Percentiles rank a stretch among this genome's conserved stretches.
These are phyloP conservation scores for Erebia ligea DNA, from an alignment of 2,888 invertebrate species.

Conservation along the genomic window DNA sequence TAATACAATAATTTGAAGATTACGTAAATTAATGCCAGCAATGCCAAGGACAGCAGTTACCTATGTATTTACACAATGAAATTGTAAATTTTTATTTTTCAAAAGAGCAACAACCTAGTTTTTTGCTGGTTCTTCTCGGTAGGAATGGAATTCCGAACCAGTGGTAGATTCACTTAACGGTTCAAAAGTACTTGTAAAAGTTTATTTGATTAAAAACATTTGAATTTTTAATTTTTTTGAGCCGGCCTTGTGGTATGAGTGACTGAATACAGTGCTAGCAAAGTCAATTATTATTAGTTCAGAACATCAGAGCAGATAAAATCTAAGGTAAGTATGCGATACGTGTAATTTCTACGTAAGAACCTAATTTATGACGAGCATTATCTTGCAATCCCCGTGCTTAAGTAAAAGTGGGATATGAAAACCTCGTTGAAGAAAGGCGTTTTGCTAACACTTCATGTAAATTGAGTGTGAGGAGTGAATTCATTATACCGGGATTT, in stretches of 20 bases:
- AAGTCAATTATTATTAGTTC: background rate
- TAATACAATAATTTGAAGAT: too few species aligned
- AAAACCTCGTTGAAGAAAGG: conserved; percentile 67
- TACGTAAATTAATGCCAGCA: too few species aligned
- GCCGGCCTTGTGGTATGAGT: background rate
- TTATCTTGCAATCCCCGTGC: conserved; percentile 34
- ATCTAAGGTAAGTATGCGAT: conserved; percentile 4
- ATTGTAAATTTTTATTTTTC: too few species aligned
- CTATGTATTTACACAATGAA: too few species aligned
- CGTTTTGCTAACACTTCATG: conserved; percentile 63
- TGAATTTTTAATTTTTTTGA: too few species aligned
- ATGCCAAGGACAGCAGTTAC: too few species aligned
- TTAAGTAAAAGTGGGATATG: conserved; percentile 55
- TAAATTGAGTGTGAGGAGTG: conserved; percentile 61
- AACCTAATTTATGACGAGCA: conserved; percentile 26
- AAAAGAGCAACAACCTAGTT: too few species aligned
- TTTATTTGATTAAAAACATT: too few species aligned
- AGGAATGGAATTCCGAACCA: too few species aligned
- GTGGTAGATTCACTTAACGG: too few species aligned
- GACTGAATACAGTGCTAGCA: background rate
- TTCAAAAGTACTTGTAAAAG: too few species aligned
- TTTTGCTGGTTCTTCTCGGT: too few species aligned
- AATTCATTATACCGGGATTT: conserved; percentile 64
- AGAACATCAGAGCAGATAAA: background rate
- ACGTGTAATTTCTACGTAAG: conserved; percentile 12